A percentile compares a stretch with the other conserved stretches of the same genome.
Conservation (phyloP, 92 coral and sea anemone species). For the Diadumene lineata region DNA sequence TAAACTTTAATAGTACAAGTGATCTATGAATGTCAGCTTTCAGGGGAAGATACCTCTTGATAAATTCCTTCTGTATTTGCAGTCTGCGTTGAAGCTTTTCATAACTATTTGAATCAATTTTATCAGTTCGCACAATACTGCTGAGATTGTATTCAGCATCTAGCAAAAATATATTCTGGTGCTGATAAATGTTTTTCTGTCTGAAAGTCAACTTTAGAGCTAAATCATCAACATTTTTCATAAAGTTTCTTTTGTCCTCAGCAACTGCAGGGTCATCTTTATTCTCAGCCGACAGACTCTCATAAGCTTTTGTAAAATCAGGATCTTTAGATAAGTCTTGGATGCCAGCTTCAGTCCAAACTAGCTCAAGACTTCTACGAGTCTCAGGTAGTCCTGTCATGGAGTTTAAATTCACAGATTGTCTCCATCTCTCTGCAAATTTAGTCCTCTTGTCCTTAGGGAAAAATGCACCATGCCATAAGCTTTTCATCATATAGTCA, state of each 20-base stretch:
- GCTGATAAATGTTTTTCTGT: slow-evolving; percentile 82
- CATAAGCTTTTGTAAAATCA: slow-evolving; percentile 71
- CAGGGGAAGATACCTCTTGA: slow-evolving; percentile 68
- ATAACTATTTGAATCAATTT: slow-evolving; percentile 74
- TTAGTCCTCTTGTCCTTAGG: slow-evolving; percentile 94
- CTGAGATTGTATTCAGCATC: slow-evolving; percentile 88
- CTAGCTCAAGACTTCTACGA: slow-evolving; percentile 81
- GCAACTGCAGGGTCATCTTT: slow-evolving; percentile 69
- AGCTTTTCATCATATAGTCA: slow-evolving; percentile 96
- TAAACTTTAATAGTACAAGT: slow-evolving; percentile 77
- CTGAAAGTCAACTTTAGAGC: slow-evolving; percentile 80
- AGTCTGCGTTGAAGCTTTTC: slow-evolving; percentile 80
- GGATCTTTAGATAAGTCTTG: slow-evolving; percentile 89
- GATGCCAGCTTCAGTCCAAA: slow-evolving; percentile 99
- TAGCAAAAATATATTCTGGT: slow-evolving; percentile 85
- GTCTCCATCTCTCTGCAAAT: slow-evolving; percentile 98
- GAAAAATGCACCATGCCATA: slow-evolving; percentile 99
- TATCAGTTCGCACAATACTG: slow-evolving; percentile 78
- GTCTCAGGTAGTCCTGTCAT: slow-evolving; percentile 97
- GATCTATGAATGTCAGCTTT: slow-evolving; percentile 83
- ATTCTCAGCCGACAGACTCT: slow-evolving; percentile 69
- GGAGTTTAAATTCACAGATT: slow-evolving; percentile 90
- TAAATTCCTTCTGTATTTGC: slow-evolving; percentile 74
- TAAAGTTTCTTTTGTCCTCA: slow-evolving; percentile 80
- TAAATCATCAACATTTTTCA: slow-evolving; percentile 84